Percentiles rank a stretch among this genome's conserved stretches.
Evolutionary conservation across 2,797 vertebrate species (phyloP).

Genomic region (Fratercula arctica): DNA sequence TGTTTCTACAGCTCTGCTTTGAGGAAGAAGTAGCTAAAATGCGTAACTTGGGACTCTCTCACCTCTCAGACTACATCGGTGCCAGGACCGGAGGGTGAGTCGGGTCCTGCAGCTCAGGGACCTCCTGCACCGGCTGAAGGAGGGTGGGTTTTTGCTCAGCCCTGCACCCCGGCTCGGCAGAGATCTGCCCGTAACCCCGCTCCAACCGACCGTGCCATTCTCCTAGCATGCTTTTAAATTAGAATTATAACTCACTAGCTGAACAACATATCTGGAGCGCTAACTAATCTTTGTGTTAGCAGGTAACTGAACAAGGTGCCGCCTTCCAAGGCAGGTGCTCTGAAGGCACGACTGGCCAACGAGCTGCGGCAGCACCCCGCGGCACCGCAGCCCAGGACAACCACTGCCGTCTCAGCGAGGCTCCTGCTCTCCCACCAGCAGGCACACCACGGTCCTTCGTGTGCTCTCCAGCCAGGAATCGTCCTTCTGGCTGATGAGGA

Average conservation of each 20-base stretch:
- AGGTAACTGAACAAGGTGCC: neutral
- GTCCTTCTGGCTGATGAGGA: neutral
- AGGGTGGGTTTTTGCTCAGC: neutral
- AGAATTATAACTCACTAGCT: neutral
- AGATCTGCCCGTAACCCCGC: neutral
- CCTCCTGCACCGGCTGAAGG: neutral
- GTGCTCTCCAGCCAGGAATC: neutral
- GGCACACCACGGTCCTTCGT: no score
- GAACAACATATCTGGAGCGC: neutral
- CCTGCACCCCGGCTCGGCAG: neutral
- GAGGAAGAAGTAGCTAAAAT: neutral
- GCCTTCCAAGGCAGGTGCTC: neutral
- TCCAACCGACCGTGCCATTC: fast-evolving
- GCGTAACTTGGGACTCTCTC: fast-evolving
- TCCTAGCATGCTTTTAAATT: neutral
- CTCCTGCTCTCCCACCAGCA: neutral
- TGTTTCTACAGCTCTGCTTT: neutral
- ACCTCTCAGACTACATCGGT: neutral
- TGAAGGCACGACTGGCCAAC: fast-evolving
- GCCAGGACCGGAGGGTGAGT: no score
- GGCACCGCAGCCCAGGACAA: neutral
- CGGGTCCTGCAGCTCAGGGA: neutral
- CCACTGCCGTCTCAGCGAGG: fast-evolving
- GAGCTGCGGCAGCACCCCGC: no score
- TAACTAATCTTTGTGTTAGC: neutral